Evolutionary conservation across 1,140 invertebrate species (phyloP), one percentile per base, ranked within the genome.

Genomic region (Cydia amplana): DNA sequence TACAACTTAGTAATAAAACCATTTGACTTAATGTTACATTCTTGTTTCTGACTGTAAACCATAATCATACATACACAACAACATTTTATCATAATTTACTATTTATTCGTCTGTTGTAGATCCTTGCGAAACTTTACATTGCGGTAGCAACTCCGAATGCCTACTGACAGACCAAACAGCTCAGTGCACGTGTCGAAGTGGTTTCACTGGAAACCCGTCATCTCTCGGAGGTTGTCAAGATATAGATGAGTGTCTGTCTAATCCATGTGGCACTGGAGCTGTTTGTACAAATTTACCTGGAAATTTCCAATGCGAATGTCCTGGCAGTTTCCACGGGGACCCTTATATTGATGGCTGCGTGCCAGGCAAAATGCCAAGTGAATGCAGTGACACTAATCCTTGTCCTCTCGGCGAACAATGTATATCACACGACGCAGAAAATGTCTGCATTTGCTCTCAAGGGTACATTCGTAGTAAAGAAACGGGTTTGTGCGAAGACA

Each of bases 201-300:
- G 97, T 5, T 97, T 95, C 85, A 96, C 95, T 1, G 96, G 96
- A 9, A 94, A 94, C 77, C 94, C 95, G 0, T 94, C 94, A 23
- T 93, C 95, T 4, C 93, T 94, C 40, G 94, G 94, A 23, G 97
- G 97, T 12, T 99, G 98, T 86, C 95, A 95, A 78, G 97, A 98
- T 91, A 96, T 98, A 65, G 95, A 98, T 85, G 97, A 98, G 91
- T 98, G 98, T 84, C 95, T 95, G 81, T 94, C 93, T 40, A 95
- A 95, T 83, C 97, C 97, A 2, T 98, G 98, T 89, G 96, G 96
- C 6, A 76, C 93, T 1, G 96, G 97, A 60, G 97, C 97, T 0
- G 94, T 98, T 65, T 99, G 98, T 87, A 96, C 96, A 80, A 98
- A 99, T 85, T 95, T 97, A 80, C 96, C 96, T 0, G 98, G 98